Base-by-base conservation (phyloP, 2,888 invertebrate genomes). In the Mythimna impura region DNA sequence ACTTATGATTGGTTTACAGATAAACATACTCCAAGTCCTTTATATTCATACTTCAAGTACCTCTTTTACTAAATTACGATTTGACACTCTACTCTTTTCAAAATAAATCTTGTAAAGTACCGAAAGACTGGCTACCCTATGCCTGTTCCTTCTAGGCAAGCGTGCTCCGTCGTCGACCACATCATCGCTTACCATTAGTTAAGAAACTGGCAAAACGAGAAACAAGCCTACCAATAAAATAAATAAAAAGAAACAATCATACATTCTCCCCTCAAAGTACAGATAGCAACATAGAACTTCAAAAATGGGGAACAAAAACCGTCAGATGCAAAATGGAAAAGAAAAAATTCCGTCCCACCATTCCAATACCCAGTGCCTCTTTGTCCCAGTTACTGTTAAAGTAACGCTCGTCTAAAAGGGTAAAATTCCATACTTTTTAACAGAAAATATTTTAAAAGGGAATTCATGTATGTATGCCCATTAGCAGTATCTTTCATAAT, bases 341-440 rank as follows among this genome's bases (percentile, higher is more conserved):
- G 7, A 17, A 47, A 50, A 62, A 36, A n/a, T n/a, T 17, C 34
- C 43, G 7, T n/a, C 43, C 43, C 17, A 34, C 9, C 54, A 55
- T 9, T n/a, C 22, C 9, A 12, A 47, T n/a, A 43, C 63, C 43
- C 47, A 17, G 7, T 7, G 6, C 5, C 47, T 17, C 54, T 72
- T 72, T 72, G 73, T 61, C 25, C 14, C 55, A 17, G 9, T 60
- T 40, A 2, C n/a, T 30, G 7, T n/a, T n/a, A 52, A 71, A 61
- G 4, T 25, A 73, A 30, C n/a, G 58, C 25, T n/a, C 34, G 12
- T 14, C 3, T 34, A 20, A 70, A 57, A 69, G 1, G 14, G 22
- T 14, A 55, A 68, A 47, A 20, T 9, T 36, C 14, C 55, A 22
- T 47, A 69, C 74, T 12, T 25, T 25, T 14, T 47, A 17, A 61